These are phyloP conservation scores for Steinernema carpocapsae DNA, from an alignment of 2,888 invertebrate species.

Conservation along the genomic window DNA sequence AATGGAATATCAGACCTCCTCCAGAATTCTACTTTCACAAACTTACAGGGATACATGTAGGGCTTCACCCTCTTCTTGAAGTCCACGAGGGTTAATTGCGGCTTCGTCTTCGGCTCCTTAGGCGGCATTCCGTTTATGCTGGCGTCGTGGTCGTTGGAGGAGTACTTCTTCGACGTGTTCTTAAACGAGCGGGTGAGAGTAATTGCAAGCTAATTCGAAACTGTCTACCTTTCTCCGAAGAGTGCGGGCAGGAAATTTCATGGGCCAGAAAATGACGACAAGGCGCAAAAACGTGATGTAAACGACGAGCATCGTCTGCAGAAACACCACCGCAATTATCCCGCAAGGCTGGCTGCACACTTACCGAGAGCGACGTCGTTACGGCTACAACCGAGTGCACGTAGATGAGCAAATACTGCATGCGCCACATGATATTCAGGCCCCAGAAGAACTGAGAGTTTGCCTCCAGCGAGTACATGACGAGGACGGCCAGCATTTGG, in stretches of 20 bases:
- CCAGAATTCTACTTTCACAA: neutral
- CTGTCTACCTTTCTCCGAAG: constrained; percentile 2
- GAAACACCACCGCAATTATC: constrained; percentile 13
- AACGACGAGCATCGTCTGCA: constrained; percentile 65
- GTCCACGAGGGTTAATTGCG: constrained; percentile 15
- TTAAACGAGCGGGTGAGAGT: neutral
- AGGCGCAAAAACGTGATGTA: constrained; percentile 65
- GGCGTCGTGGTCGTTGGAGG: neutral
- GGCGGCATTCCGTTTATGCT: constrained; percentile 4
- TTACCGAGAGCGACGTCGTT: constrained; percentile 20
- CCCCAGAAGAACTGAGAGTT: constrained; percentile 55
- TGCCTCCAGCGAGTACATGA: constrained; percentile 65
- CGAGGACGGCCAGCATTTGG: constrained; percentile 60
- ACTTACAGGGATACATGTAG: constrained; percentile 25
- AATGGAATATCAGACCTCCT: no score
- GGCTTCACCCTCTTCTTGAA: constrained; percentile 32
- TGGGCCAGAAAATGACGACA: constrained; percentile 62
- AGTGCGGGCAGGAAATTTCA: constrained; percentile 56
- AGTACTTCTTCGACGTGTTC: constrained; percentile 27
- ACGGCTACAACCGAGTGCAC: constrained; percentile 25
- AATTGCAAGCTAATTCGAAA: neutral
- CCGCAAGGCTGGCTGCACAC: no score
- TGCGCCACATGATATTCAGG: constrained; percentile 57
- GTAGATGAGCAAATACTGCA: constrained; percentile 24
- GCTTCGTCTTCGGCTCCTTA: constrained; percentile 23